phyloP scores from a whole-genome alignment of 35 echinoderm and acorn worm genomes.

The Acanthaster planci region DNA sequence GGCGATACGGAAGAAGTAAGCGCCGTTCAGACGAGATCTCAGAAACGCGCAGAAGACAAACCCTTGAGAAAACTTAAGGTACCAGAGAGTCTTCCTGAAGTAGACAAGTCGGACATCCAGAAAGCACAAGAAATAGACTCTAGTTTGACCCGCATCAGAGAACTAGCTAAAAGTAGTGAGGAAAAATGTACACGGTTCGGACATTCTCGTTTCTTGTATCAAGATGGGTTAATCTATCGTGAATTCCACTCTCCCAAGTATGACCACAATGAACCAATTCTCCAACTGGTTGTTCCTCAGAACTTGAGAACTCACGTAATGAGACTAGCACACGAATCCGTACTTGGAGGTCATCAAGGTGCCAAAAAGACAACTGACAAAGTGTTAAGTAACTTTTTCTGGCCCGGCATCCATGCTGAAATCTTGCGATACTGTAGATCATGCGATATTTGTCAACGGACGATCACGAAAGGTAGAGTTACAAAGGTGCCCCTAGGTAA shows the following conservation, averaged over 20 bases:
- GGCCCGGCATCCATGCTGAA: slow-evolving; percentile 59
- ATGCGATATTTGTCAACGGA: slow-evolving; percentile 70
- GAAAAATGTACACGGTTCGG: slow-evolving; percentile 6
- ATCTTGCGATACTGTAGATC: slow-evolving; percentile 42
- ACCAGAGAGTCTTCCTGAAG: not conserved
- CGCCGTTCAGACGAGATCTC: slow-evolving; percentile 40
- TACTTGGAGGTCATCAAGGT: slow-evolving; percentile 52
- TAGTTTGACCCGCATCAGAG: slow-evolving; percentile 34
- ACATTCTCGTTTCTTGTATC: not conserved
- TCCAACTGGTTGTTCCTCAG: slow-evolving; percentile 55
- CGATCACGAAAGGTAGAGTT: slow-evolving; percentile 55
- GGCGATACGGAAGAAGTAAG: not conserved
- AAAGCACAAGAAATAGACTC: slow-evolving; percentile 18
- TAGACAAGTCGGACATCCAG: slow-evolving; percentile 21
- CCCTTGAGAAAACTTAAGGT: slow-evolving; percentile 23
- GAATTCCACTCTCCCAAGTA: slow-evolving; percentile 43
- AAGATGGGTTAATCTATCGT: slow-evolving; percentile 43
- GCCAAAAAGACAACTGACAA: slow-evolving; percentile 37
- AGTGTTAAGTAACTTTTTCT: slow-evolving; percentile 37
- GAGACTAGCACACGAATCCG: slow-evolving; percentile 40
- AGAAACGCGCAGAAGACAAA: slow-evolving; percentile 15
- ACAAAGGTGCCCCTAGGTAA: slow-evolving; percentile 53
- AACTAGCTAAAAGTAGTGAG: not conserved
- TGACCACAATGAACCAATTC: slow-evolving; percentile 26
- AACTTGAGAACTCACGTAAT: slow-evolving; percentile 42